Evolutionary conservation across 2,797 vertebrate species (phyloP), one percentile per base, ranked within the genome.

Genomic region (Phalanger gymnotis): DNA sequence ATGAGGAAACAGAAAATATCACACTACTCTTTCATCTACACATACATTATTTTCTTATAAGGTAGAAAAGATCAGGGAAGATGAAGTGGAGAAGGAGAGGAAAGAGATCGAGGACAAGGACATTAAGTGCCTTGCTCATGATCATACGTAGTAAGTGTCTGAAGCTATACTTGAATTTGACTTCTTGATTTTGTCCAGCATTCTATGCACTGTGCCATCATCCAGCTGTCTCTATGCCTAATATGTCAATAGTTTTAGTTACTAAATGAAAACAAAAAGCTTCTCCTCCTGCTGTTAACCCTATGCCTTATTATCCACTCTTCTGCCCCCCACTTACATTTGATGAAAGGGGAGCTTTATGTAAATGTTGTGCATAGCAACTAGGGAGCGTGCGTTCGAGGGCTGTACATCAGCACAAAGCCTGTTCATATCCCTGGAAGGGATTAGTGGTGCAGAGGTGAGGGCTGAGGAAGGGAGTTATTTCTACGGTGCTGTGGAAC

Each of bases 21-120:
- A 13, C 52, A 31, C 51, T 91, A 27, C 55, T 52, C 0, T 91
- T 89, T 25, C 90, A 54, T 51, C 22, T 11, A 25, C 3, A 13
- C 7, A 53, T 47, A 40, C n/a, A 54, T 7, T 57, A 19, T 54
- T 89, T 51, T 55, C 56, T 93, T 96, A 87, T 93, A 92, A 97
- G 19, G n/a, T 4, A 57, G 0, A 52, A 92, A n/a, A 31, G 57
- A 56, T 95, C 51, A 58, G 91, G n/a, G 54, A 1, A 94, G 19
- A 73, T 2, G n/a, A 40, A 73, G 19, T 73, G 19, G 19, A 19
- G 66, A 40, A n/a, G 66, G n/a, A 40, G 66, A 25, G 66, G 66
- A 40, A 73, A 22, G 19, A 40, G n/a, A 22, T 7, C 0, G 34
- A n/a, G 34, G 34, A 27, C 31, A 27, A 47, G 19, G 40, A 47